Conservation (phyloP, 2,113 vertebrate genomes). For the Blennius ocellaris region DNA sequence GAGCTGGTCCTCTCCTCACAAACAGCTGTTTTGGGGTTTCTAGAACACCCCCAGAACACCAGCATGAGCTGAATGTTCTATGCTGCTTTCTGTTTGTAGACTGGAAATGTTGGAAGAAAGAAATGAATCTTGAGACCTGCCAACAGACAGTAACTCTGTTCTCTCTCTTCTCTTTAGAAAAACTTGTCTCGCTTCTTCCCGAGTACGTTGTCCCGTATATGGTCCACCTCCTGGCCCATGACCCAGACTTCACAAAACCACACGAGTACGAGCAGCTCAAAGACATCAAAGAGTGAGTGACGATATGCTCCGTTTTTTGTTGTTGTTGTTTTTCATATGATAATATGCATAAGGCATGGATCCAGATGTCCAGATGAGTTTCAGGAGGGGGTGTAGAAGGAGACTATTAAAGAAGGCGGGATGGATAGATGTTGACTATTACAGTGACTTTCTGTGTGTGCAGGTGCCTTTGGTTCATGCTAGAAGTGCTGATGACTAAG, state of each 20-base stretch:
- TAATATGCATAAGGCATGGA: no score
- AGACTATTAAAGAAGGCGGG: no score
- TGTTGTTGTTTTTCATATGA: background rate
- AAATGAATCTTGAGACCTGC: background rate
- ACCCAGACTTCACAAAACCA: conserved; percentile 98
- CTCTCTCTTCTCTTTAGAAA: conserved; percentile 83
- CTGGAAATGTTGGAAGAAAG: background rate
- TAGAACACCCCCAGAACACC: no score
- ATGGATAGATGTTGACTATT: background rate
- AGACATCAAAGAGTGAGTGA: conserved; percentile 98
- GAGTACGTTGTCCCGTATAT: conserved; percentile 98
- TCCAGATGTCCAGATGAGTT: no score
- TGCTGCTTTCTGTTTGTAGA: background rate
- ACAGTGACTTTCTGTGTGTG: conserved; percentile 7
- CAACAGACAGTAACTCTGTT: background rate
- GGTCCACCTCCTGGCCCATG: conserved; percentile 97
- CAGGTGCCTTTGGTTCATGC: conserved; percentile 99
- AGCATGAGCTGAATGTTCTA: background rate
- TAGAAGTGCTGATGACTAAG: conserved; percentile 99
- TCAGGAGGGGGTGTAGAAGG: no score
- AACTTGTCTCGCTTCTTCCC: conserved; percentile 93
- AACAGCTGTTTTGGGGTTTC: no score
- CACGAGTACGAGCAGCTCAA: conserved; percentile 97
- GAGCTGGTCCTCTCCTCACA: no score
- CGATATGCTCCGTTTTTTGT: background rate